Base-by-base conservation (phyloP, 1,140 invertebrate genomes). In the Rhopalosiphum maidis region DNA sequence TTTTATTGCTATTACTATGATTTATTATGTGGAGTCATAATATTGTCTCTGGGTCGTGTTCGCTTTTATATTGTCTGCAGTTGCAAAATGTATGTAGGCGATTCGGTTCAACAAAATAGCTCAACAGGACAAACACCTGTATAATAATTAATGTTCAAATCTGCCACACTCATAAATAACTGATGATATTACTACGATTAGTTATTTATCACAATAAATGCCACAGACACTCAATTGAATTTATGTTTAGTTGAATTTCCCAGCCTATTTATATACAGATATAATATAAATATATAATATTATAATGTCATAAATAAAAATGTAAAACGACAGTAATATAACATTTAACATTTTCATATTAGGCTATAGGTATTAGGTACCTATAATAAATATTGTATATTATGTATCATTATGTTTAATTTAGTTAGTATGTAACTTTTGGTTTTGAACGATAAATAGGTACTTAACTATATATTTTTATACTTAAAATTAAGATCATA, bases 1-100 rank as follows among this genome's bases (percentile, higher is more conserved):
- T 51, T 85, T 85, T 85, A 93, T 86, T 25, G 37, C 82, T 54
- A 83, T 92, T 92, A 85, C 91, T 92, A 86, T 93, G 91, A 93
- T 93, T 93, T 93, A 93, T 93, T 86, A 86, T n/a, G 46, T 18
- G 48, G 9, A 93, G 91, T 93, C 91, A 93, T 93, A 93, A 93
- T 93, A 93, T 93, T 93, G 77, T 93, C 77, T 83, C 77, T 51
- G 90, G 30, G 46, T 92, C 51, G 37, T 35, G 25, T 86, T 93
- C 91, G 37, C 15, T 93, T 91, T 83, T 92, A 92, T 92, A 92
- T 92, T 92, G 91, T 92, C 25, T 35, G 35, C n/a, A 23, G 60
- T 92, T 54, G 91, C 91, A 92, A 92, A 92, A 83, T 85, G n/a
- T 83, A 83, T 51, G 7, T 23, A 48, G 46, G 43, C 68, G 46